Conservation (phyloP, 2,888 invertebrate species). For the Coleophora deauratella region DNA sequence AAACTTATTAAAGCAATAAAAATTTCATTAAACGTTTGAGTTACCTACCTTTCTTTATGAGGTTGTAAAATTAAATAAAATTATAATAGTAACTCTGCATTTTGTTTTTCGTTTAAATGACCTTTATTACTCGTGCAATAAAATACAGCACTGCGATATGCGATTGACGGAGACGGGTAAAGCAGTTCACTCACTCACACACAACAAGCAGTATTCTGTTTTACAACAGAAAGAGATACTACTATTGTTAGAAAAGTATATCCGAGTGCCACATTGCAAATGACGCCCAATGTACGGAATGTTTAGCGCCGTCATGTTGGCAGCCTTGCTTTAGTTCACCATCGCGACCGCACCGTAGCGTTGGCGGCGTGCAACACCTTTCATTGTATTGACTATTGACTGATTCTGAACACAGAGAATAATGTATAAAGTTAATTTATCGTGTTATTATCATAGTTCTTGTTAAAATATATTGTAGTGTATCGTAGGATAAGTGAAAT, state of each 20-base stretch:
- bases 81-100: too few species aligned
- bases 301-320: constrained; percentile 50
- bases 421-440: constrained; percentile 79
- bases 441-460: constrained; percentile 70
- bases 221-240: constrained; percentile 33
- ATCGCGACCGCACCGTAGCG: constrained; percentile 73
- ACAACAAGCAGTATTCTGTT: not conserved
- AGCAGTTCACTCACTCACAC: too few species aligned
- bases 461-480: constrained; percentile 64
- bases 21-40: too few species aligned
- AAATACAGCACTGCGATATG: too few species aligned
- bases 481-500: constrained; percentile 70
- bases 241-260: constrained; percentile 38
- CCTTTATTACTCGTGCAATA: too few species aligned
- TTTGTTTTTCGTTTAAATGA: too few species aligned
- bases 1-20: too few species aligned
- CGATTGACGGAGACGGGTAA: too few species aligned
- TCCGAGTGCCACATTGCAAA: constrained; percentile 61
- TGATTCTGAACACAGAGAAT: constrained; percentile 76
- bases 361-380: constrained; percentile 80
- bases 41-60: too few species aligned
- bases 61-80: too few species aligned
- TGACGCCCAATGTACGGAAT: constrained; percentile 64
- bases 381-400: constrained; percentile 84
- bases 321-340: constrained; percentile 64